Conservation (phyloP, 2,797 vertebrate genomes). For the Enteromius thamalakanensis region DNA sequence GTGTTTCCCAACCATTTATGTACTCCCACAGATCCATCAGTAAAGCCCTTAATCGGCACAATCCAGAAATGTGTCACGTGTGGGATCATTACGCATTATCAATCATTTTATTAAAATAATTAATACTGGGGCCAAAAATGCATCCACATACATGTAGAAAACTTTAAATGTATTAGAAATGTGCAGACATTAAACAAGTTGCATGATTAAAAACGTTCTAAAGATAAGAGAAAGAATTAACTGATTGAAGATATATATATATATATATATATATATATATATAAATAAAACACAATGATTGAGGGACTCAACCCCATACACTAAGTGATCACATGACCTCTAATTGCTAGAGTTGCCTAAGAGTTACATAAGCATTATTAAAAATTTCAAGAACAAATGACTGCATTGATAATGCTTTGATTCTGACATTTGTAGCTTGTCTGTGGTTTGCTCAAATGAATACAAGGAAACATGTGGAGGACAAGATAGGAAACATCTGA, state of each 20-base stretch:
- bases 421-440: background rate
- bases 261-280: no score
- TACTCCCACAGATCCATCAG: background rate
- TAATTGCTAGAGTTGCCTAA: background rate
- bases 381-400: background rate
- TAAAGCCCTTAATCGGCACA: background rate
- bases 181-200: background rate
- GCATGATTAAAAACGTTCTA: background rate
- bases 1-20: background rate
- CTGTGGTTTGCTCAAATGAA: background rate
- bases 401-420: background rate
- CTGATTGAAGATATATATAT: no score
- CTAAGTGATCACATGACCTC: background rate
- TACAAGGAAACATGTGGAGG: slow-evolving; percentile 22
- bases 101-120: background rate
- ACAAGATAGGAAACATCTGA: slow-evolving; percentile 39
- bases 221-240: background rate
- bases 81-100: background rate
- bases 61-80: background rate
- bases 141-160: background rate
- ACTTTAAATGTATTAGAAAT: background rate
- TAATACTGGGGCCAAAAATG: background rate
- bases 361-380: background rate
- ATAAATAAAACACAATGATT: no score
- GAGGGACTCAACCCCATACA: background rate